Base-by-base conservation (phyloP, 2,888 invertebrate species). In the Agriopis marginaria region DNA sequence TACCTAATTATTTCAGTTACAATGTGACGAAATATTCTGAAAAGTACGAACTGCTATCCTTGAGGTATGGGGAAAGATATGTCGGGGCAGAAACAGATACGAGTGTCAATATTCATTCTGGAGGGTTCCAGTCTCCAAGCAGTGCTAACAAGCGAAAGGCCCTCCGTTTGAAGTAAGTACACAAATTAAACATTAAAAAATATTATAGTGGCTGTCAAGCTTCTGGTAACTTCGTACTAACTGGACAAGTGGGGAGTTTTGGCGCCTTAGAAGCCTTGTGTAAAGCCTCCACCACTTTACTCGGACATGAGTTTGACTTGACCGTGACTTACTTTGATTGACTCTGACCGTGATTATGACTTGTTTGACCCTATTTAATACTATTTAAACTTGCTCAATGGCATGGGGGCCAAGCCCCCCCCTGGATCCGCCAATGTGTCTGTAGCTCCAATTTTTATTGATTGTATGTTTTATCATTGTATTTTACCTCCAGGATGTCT, bases 41-140 rank as follows among this genome's bases (percentile, higher is more conserved):
- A 85, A 96, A 96, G 80, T 95, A 96, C 75, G 97, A 97, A 83
- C 89, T 94, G 71, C 89, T 97, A 12, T 95, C 96, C 47, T 85
- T 95, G 68, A 96, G 96, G 68, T 96, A 96, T 75, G 95, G 95
- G 58, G 96, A 97, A 75, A 95, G 97, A 70, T 97, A 95, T 82
- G 95, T 97, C 62, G 97, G 97, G 2, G 95, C 95, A 0, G 97
- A 97, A 87, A 97, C 97, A 0, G 96, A 96, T 70, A 96, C 97
- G 14, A 93, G 91, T 77, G 76, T 96, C 86, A 96, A 95, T 61
- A 89, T 96, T 14, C 85, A 92, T 70, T 93, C 94, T 5, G 96
- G 96, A 82, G 95, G 95, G 2, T 87, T 94, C 67, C 94, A 94
- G 75, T 91, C 94, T 0, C 95, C 96, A 0, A 95, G 94, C 71